Evolutionary conservation across 1,140 invertebrate species (phyloP).

Genomic region (Drosophila takahashii): DNA sequence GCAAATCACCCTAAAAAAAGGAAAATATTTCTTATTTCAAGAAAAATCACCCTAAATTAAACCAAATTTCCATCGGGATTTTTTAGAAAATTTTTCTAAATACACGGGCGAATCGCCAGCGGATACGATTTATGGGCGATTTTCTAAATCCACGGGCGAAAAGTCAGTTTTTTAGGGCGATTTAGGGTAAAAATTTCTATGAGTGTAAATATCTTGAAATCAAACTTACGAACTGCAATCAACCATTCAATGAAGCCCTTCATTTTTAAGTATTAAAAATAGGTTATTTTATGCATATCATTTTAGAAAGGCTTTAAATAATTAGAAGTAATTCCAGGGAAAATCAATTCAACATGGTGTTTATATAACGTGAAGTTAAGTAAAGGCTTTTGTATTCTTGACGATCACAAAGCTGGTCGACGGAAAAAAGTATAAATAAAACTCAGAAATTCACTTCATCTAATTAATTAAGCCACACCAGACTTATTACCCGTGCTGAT

Average conservation of each 20-base stretch:
- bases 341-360: neutral
- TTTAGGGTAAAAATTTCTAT: too few relatives aligned
- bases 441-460: neutral
- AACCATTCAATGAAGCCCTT: neutral
- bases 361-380: neutral
- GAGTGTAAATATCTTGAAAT: too few relatives aligned
- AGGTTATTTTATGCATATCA: neutral
- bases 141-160: too few relatives aligned
- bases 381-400: neutral
- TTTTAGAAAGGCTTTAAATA: neutral
- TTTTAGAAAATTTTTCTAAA: too few relatives aligned
- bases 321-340: too few relatives aligned
- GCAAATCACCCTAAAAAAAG: too few relatives aligned
- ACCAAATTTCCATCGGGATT: too few relatives aligned
- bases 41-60: too few relatives aligned
- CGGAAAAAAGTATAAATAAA: neutral
- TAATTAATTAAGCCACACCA: slow-evolving; percentile 10
- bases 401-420: neutral
- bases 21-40: too few relatives aligned
- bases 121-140: too few relatives aligned
- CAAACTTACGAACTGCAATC: neutral
- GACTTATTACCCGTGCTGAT: neutral
- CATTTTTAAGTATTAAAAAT: neutral
- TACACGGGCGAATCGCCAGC: too few relatives aligned
- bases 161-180: too few relatives aligned